phyloP scores from a whole-genome alignment of 1,140 invertebrate species.

The Drosophila bocki region DNA sequence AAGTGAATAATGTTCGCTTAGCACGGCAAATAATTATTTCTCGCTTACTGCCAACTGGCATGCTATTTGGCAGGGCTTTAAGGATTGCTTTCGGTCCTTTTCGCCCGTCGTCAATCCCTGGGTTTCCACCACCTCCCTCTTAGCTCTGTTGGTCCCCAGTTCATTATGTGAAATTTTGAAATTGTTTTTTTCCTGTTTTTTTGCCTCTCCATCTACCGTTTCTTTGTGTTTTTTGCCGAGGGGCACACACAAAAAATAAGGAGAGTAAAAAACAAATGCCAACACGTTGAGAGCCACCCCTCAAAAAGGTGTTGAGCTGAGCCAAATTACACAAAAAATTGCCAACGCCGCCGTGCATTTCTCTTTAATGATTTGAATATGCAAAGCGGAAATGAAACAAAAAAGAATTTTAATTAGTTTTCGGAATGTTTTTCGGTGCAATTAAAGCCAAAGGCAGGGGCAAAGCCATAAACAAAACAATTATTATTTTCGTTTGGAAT shows the following conservation, averaged over 20 bases:
- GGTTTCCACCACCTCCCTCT: background rate
- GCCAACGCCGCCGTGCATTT: slow-evolving; percentile 35
- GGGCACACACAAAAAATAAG: slow-evolving; percentile 25
- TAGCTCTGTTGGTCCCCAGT: slow-evolving; percentile 32
- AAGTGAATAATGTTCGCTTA: slow-evolving; percentile 79
- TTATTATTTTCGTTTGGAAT: slow-evolving; percentile 38
- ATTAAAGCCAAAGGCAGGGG: slow-evolving; percentile 38
- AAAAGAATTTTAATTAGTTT: slow-evolving; percentile 79
- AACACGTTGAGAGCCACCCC: slow-evolving; percentile 59
- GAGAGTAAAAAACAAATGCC: slow-evolving; percentile 55
- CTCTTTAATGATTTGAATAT: slow-evolving; percentile 70
- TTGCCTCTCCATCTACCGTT: background rate
- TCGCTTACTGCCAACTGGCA: slow-evolving; percentile 73
- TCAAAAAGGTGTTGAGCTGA: slow-evolving; percentile 72
- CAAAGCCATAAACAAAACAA: slow-evolving; percentile 62
- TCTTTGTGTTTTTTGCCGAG: slow-evolving; percentile 62
- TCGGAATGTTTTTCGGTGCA: slow-evolving; percentile 43
- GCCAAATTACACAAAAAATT: slow-evolving; percentile 57
- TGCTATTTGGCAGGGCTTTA: slow-evolving; percentile 76
- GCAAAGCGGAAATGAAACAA: slow-evolving; percentile 31
- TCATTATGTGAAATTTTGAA: slow-evolving; percentile 76
- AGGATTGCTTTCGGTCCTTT: slow-evolving; percentile 42
- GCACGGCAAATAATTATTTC: slow-evolving; percentile 84
- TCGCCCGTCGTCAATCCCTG: slow-evolving; percentile 13
- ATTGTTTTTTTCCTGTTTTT: slow-evolving; percentile 53